Percentiles rank a stretch among this genome's conserved stretches.
These are phyloP conservation scores for Oostethus manadensis DNA, from an alignment of 2,113 vertebrate genomes.

Conservation along the genomic window DNA sequence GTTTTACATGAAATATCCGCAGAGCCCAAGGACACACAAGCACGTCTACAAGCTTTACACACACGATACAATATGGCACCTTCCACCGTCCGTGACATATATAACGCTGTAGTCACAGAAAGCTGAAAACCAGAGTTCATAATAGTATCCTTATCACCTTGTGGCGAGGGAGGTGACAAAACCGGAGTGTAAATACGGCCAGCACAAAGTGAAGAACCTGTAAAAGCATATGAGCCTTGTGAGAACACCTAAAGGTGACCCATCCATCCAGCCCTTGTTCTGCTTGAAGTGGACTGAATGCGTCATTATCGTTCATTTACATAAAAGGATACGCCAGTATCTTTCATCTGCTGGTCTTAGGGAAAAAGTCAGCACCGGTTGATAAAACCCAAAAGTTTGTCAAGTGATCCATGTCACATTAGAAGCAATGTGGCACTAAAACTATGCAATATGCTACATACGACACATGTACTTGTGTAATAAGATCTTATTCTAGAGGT, in stretches of 20 bases:
- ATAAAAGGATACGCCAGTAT: neutral
- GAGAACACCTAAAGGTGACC: conserved; percentile 7
- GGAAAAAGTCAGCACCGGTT: too few relatives aligned
- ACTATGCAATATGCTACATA: neutral
- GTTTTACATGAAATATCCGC: neutral
- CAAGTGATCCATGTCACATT: neutral
- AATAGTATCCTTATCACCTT: conserved; percentile 16
- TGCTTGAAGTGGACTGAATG: neutral
- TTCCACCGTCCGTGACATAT: conserved; percentile 4
- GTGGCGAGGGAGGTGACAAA: conserved; percentile 17
- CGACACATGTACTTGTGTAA: neutral
- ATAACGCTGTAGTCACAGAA: conserved; percentile 6
- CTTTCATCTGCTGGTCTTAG: neutral
- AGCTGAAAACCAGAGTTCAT: conserved; percentile 16
- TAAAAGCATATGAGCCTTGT: conserved; percentile 34
- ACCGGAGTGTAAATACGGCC: conserved; percentile 31
- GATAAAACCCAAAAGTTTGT: neutral
- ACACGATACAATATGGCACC: conserved; percentile 2
- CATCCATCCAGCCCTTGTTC: conserved; percentile 20
- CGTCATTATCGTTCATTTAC: neutral
- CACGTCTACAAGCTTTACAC: neutral
- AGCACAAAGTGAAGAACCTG: conserved; percentile 34
- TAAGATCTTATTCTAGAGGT: neutral
- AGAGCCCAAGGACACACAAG: neutral
- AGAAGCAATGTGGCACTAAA: neutral